Conservation (phyloP, 1,140 invertebrate genomes). For the fruit fly (Drosophila melanogaster) region Release_6_plus_ISO1_MT NC_004354.4:2820501-2821000, state of each 20-base stretch:
- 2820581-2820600: too few relatives aligned
- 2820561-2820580: too few relatives aligned
- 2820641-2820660: slow-evolving; percentile 51
- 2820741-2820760: slow-evolving; percentile 46
- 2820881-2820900: not conserved
- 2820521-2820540: not conserved
- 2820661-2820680: slow-evolving; percentile 77
- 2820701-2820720: slow-evolving; percentile 22
- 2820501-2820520: too few relatives aligned
- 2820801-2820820: slow-evolving; percentile 80
- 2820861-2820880: slow-evolving; percentile 27
- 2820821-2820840: slow-evolving; percentile 74
- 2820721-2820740: slow-evolving; percentile 10
- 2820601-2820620: not conserved
- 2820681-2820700: slow-evolving; percentile 79
- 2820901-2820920: not conserved
- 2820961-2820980: not conserved
- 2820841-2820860: slow-evolving; percentile 58
- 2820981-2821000: not conserved
- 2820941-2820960: slow-evolving; percentile 30
- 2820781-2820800: slow-evolving; percentile 82
- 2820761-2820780: slow-evolving; percentile 74
- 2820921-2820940: slow-evolving; percentile 18
- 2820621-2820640: slow-evolving; percentile 42
- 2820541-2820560: not conserved